Evolutionary conservation across 2,113 vertebrate species (phyloP).

Genomic region (Brevimyrus niger): DNA sequence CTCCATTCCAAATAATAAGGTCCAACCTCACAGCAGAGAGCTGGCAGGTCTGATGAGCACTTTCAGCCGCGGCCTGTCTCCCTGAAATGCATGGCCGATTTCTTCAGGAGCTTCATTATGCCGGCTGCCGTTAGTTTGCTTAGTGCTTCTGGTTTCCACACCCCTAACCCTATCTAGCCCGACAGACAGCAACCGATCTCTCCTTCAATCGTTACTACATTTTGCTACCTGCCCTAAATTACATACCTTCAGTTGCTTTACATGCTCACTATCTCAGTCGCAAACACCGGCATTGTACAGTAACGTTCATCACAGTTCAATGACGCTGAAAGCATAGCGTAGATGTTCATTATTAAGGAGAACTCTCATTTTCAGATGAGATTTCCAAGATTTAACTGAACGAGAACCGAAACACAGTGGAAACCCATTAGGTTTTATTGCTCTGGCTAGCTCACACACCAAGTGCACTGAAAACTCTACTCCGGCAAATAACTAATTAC

Average conservation of each 20-base stretch:
- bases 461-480: background rate
- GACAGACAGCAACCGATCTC: background rate
- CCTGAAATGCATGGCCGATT: background rate
- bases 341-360: background rate
- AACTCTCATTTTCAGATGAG: background rate
- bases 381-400: background rate
- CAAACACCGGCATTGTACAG: background rate
- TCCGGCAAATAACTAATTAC: background rate
- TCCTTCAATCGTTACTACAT: background rate
- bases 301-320: background rate
- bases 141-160: background rate
- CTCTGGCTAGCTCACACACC: background rate
- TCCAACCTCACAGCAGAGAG: background rate
- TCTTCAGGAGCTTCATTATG: background rate
- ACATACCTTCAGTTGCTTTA: background rate
- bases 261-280: background rate
- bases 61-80: background rate
- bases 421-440: background rate
- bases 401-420: background rate
- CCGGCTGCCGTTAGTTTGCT: background rate
- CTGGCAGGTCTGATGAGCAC: background rate
- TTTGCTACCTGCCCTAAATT: background rate
- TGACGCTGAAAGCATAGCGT: background rate
- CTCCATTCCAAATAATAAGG: background rate
- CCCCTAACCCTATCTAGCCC: background rate